phyloP scores from a whole-genome alignment of 1,140 invertebrate species.

The Drosophila willistoni region DNA sequence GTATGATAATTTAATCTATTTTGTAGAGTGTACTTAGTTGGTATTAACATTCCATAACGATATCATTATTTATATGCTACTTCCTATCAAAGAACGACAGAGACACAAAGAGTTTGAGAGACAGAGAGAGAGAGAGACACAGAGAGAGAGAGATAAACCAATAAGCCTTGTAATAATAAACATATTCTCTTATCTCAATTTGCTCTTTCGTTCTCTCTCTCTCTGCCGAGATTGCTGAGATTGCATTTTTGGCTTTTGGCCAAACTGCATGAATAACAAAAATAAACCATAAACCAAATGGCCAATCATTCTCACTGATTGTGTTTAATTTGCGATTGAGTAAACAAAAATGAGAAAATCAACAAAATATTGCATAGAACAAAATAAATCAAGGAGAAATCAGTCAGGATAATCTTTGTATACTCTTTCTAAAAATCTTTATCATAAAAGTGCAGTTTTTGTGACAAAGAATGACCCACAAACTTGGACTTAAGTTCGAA shows the following conservation, averaged over 20 bases:
- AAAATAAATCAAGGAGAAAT: no score
- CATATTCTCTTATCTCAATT: background rate
- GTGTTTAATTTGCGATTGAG: background rate
- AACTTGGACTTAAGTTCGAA: no score
- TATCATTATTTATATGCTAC: constrained; percentile 6
- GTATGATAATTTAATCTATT: background rate
- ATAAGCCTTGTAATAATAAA: constrained; percentile 31
- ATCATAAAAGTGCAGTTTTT: no score
- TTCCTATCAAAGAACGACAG: background rate
- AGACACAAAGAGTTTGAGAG: background rate
- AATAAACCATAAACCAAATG: background rate
- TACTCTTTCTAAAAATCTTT: no score
- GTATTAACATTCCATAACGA: constrained; percentile 6
- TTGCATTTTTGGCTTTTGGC: constrained; percentile 38
- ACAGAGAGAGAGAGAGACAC: background rate
- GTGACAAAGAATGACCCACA: no score
- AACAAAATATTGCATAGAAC: no score
- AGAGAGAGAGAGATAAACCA: background rate
- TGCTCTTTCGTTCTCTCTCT: background rate
- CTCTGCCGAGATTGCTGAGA: background rate
- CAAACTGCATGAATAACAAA: constrained; percentile 38
- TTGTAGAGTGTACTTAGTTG: background rate
- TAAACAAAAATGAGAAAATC: constrained; percentile 22
- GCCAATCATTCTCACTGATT: background rate
- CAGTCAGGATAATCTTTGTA: no score